These are phyloP conservation scores for Drosophila nigricruria DNA, from an alignment of 2,888 invertebrate genomes.

Conservation along the genomic window DNA sequence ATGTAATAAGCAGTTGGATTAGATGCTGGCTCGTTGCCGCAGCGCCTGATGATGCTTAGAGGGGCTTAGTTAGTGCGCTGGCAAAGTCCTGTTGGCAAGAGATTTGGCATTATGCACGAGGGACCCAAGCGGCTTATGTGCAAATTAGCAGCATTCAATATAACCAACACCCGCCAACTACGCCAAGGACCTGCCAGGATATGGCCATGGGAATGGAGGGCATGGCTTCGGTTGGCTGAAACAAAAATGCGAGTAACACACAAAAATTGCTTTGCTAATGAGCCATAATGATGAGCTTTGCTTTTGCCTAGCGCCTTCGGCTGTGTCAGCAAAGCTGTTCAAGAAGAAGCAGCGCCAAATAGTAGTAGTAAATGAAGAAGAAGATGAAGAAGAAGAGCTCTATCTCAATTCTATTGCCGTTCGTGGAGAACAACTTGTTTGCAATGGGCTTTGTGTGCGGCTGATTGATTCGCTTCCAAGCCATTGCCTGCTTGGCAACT, in stretches of 20 bases:
- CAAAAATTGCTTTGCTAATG: slow-evolving; percentile 80
- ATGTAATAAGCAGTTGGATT: slow-evolving; percentile 76
- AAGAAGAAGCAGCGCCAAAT: neutral
- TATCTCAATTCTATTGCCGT: neutral
- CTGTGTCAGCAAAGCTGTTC: slow-evolving; percentile 36
- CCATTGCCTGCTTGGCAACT: slow-evolving; percentile 56
- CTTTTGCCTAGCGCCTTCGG: slow-evolving; percentile 27
- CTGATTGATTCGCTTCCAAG: slow-evolving; percentile 72
- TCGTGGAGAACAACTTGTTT: slow-evolving; percentile 50
- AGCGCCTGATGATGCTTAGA: slow-evolving; percentile 44
- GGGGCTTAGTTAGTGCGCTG: slow-evolving; percentile 57
- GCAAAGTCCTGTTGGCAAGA: slow-evolving; percentile 61
- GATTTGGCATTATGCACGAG: slow-evolving; percentile 66
- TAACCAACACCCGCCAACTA: slow-evolving; percentile 50
- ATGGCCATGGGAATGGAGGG: neutral
- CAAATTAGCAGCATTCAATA: slow-evolving; percentile 81
- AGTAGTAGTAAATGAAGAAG: slow-evolving; percentile 8
- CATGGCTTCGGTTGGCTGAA: no score
- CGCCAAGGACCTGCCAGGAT: slow-evolving; percentile 17
- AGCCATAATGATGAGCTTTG: slow-evolving; percentile 81
- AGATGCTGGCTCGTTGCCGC: slow-evolving; percentile 31
- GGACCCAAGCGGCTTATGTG: slow-evolving; percentile 73
- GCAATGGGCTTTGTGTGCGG: slow-evolving; percentile 51
- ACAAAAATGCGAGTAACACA: slow-evolving; percentile 43
- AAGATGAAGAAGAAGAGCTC: neutral